These are phyloP conservation scores for Euplexia lucipara DNA, from an alignment of 2,888 invertebrate species.

Conservation along the genomic window DNA sequence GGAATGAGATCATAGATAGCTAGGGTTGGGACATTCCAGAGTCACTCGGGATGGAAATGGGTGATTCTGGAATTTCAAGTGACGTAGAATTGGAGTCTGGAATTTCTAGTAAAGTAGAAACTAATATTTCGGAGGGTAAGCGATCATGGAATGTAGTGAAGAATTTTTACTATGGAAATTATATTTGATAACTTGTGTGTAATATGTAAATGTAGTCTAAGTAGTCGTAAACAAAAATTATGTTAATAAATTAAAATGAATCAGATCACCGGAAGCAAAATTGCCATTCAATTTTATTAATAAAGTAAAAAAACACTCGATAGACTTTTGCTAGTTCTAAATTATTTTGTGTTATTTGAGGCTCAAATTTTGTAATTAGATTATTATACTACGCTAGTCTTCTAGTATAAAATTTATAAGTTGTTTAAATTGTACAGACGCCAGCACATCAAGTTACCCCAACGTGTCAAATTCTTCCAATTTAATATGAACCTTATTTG, in stretches of 20 bases:
- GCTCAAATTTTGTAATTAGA: conserved; percentile 7
- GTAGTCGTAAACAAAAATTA: background rate
- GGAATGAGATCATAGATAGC: conserved; percentile 27
- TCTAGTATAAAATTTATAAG: background rate
- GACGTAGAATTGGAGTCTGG: conserved; percentile 26
- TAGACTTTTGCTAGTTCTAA: background rate
- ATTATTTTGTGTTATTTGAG: background rate
- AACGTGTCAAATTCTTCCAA: too few relatives aligned
- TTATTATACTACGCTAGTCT: background rate
- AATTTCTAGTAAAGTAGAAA: conserved; percentile 6
- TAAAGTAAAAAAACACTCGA: too few relatives aligned
- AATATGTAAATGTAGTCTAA: background rate
- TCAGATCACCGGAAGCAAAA: too few relatives aligned
- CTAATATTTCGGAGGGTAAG: conserved; percentile 5
- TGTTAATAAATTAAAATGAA: background rate
- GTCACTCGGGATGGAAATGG: background rate
- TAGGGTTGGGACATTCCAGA: conserved; percentile 44
- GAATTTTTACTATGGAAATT: conserved; percentile 50
- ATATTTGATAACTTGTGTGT: conserved; percentile 41
- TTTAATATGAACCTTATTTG: too few relatives aligned
- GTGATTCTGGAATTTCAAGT: conserved; percentile 28
- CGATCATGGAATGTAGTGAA: conserved; percentile 40
- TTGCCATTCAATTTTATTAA: too few relatives aligned
- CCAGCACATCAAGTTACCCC: too few relatives aligned
- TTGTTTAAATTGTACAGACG: too few relatives aligned